These are phyloP conservation scores for Pipistrellus pipistrellus DNA, from an alignment of 2,797 vertebrate genomes.

Conservation along the genomic window DNA sequence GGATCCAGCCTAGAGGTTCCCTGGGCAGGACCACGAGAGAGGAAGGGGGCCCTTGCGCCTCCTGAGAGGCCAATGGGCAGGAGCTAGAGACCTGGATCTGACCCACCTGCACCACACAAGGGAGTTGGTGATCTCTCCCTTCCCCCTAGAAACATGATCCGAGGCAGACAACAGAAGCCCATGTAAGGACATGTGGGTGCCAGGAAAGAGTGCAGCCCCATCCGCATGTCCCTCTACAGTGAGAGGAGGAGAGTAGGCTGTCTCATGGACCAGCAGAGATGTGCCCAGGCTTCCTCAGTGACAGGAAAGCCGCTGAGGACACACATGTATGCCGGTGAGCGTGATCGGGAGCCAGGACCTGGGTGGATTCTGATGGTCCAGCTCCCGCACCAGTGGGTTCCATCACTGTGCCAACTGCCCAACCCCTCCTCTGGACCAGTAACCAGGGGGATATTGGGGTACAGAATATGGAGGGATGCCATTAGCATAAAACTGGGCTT, in stretches of 20 bases:
- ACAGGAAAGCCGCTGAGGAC: not conserved
- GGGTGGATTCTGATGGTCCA: not conserved
- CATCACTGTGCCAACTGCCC: fast-evolving
- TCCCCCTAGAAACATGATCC: not conserved
- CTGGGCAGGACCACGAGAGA: slow-evolving; percentile 5
- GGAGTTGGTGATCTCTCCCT: not conserved
- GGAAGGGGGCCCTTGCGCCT: not conserved
- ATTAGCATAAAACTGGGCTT: not conserved
- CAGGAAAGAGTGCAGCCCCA: not conserved
- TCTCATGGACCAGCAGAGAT: not conserved
- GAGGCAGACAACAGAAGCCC: not conserved
- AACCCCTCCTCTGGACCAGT: not conserved
- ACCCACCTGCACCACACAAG: not conserved
- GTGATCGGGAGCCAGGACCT: not conserved
- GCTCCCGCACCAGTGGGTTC: fast-evolving
- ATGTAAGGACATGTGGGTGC: not conserved
- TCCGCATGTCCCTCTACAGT: not conserved
- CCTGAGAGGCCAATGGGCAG: not conserved
- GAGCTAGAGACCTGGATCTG: not conserved
- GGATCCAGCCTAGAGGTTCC: not conserved
- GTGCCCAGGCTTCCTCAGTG: not conserved
- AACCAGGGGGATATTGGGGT: not conserved
- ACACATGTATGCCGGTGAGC: not conserved
- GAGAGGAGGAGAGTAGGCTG: no score
- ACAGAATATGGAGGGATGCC: not conserved